Evolutionary conservation across 2,113 vertebrate species (phyloP), one percentile per base, ranked within the genome.

Genomic region (Melierax canorus): DNA sequence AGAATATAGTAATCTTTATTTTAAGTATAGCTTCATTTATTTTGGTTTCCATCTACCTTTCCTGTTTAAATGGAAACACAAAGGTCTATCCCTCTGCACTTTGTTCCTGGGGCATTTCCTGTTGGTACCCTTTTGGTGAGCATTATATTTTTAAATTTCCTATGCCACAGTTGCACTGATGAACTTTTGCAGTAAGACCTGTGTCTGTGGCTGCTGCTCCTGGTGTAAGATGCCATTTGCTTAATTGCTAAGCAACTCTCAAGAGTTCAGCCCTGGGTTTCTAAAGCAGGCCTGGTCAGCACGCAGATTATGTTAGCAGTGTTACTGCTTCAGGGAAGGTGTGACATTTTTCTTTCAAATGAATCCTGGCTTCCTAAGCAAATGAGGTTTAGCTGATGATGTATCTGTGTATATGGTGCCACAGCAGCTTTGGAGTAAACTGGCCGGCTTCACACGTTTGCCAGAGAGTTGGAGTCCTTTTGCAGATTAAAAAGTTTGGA

Each of bases 1-100:
- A 90, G 83, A 72, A 63, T 79, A 84, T 22, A 59, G 50, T 77
- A 88, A 86, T 86, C 88, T 95, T 94, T 92, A 91, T 92, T 96
- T 97, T 88, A 96, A 93, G 81, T 68, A 73, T 39, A 94, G 45
- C 69, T 96, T 95, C 74, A 73, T 95, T 96, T 97, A 94, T 97
- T 98, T 96, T 95, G 59, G 12, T 97, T 98, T 97, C 97, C 97
- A 96, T 95, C 71, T 95, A 92, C 85, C 91, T 97, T 98, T 98
- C 97, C 97, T 97, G 97, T 98, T 97, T 73, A 77, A 98, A 92
- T 50, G 78, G 72, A 95, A 95, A 73, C 67, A 86, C 43, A 83
- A 83, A 90, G 30, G 24, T 95, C 85, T 93, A 63, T 92, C 84
- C 90, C 79, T 88, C 78, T 82, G 77, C 36, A n/a, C 58, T 76